phyloP scores from a whole-genome alignment of 2,797 vertebrate genomes.

The Buphagus erythrorhynchus region DNA sequence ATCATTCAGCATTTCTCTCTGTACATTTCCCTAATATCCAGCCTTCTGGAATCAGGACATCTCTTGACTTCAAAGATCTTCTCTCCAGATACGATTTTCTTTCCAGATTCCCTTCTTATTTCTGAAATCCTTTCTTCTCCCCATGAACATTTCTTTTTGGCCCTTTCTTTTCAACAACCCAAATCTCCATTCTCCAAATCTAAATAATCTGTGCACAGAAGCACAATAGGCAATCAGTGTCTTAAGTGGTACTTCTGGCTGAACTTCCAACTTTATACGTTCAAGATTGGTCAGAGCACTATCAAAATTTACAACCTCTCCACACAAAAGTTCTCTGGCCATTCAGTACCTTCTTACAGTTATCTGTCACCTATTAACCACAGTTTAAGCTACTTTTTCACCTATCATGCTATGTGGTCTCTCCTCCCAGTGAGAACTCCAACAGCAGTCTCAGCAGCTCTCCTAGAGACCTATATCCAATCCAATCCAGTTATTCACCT shows the following conservation, averaged over 20 bases:
- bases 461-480: neutral
- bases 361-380: neutral
- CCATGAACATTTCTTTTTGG: neutral
- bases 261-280: neutral
- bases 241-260: neutral
- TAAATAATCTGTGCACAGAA: neutral
- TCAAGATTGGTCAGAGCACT: neutral
- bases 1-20: neutral
- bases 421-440: neutral
- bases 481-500: neutral
- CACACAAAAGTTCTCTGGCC: neutral
- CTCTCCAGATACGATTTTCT: neutral
- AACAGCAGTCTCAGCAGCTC: neutral
- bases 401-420: neutral
- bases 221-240: neutral
- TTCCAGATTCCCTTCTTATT: neutral
- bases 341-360: neutral
- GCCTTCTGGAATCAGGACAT: neutral
- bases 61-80: neutral
- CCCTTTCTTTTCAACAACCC: neutral
- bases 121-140: neutral
- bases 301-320: neutral
- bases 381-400: neutral
- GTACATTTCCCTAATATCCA: neutral
- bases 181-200: neutral